Evolutionary conservation across 2,113 vertebrate species (phyloP).

Genomic region (Lagopus muta): DNA sequence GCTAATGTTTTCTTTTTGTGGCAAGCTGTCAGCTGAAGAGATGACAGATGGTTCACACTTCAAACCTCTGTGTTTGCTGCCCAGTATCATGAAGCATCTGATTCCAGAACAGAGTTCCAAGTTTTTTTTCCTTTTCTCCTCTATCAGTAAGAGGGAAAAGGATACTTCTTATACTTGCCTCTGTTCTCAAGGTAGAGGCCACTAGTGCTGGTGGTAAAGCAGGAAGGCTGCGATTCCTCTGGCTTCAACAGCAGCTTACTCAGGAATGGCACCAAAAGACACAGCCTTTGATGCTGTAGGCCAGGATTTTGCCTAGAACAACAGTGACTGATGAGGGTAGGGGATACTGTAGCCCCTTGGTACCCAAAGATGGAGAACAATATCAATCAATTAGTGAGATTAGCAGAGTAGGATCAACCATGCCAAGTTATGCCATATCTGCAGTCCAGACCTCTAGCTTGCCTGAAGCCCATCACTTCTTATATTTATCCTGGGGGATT

Average conservation of each 20-base stretch:
- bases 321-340: neutral
- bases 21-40: constrained; percentile 2
- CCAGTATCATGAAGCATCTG: neutral
- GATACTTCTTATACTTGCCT: neutral
- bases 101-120: neutral
- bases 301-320: neutral
- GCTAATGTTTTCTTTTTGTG: neutral
- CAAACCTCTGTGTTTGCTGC: neutral
- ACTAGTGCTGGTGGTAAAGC: neutral
- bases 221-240: neutral
- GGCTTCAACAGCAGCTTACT: neutral
- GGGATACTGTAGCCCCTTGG: neutral
- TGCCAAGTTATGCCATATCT: neutral
- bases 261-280: neutral
- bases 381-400: neutral
- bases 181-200: neutral
- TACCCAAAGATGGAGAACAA: neutral
- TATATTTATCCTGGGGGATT: neutral
- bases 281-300: neutral
- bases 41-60: constrained; percentile 28
- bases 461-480: neutral
- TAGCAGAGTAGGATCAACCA: neutral
- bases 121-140: neutral
- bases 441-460: neutral
- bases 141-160: neutral